Evolutionary conservation across 1,140 invertebrate species (phyloP), one percentile per base, ranked within the genome.

Genomic region (Andrena cerasifolii): DNA sequence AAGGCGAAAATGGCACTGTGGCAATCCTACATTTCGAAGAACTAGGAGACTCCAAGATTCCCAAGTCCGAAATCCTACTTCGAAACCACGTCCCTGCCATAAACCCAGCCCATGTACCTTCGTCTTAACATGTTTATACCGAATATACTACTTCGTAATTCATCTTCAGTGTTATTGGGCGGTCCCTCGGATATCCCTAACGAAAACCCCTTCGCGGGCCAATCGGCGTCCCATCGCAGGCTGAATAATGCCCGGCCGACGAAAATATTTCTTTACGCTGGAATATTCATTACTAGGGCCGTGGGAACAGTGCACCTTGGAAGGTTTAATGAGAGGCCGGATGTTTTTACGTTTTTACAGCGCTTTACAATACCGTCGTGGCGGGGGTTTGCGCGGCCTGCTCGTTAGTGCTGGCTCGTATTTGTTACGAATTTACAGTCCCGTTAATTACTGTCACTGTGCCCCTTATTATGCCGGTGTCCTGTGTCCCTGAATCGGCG

Each of bases 401-500:
- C 65, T 76, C 65, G 53, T 76, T 76, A 76, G 65, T 49, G 24
- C 24, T 10, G 36, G 10, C 28, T 40, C 51, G 24, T 40, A 21
- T 40, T 45, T n/a, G 40, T 58, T 28, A 47, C 54, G 31, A 76
- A 68, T 76, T 68, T 59, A 49, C 28, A 28, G 40, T 14, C 63
- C 2, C 31, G 53, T 68, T 76, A 76, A 76, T 68, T 76, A 76
- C 53, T 59, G 31, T 47, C 72, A 18, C 59, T 16, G 16, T 16
- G 63, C 21, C n/a, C 21, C 16, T 65, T 73, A 73, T 73, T 65
- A 56, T 36, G 28, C 43, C 28, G 36, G 24, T n/a, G 31, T 68
- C 31, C 47, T 36, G 16, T 6, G 14, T 33, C 10, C 36, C n/a
- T 56, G 73, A 65, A 68, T 68, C 63, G 40, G 26, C 18, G 31